A percentile compares a stretch with the other conserved stretches of the same genome.
Evolutionary conservation across 2,888 invertebrate species (phyloP).

Genomic region (Aleiodes alternator): DNA sequence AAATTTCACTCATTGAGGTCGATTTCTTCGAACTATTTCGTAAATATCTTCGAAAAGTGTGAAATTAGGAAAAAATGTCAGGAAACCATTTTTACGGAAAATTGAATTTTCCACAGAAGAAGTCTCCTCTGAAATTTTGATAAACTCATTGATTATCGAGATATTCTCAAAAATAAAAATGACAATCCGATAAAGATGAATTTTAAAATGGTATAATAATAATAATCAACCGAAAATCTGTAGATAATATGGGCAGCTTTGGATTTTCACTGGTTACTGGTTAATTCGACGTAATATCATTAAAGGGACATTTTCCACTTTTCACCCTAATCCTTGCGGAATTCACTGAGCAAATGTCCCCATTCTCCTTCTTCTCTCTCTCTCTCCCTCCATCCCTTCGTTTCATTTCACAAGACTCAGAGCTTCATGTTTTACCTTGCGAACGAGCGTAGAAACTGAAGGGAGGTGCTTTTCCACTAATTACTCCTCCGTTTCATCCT

Average conservation of each 20-base stretch:
- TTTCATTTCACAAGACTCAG: constrained; percentile 52
- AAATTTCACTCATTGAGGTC: too few relatives aligned
- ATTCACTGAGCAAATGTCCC: constrained; percentile 72
- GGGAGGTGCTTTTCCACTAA: constrained; percentile 69
- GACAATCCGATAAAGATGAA: too few relatives aligned
- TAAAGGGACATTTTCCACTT: constrained; percentile 75
- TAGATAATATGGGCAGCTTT: background rate
- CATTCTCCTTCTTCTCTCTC: constrained; percentile 45
- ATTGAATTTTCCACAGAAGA: too few relatives aligned
- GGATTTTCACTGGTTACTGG: constrained; percentile 51
- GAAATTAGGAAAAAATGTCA: too few relatives aligned
- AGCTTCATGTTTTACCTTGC: constrained; percentile 43
- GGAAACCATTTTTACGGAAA: too few relatives aligned
- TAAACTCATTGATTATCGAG: too few relatives aligned
- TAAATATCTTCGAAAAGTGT: too few relatives aligned
- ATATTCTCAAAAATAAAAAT: too few relatives aligned
- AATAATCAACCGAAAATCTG: constrained; percentile 6
- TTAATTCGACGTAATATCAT: constrained; percentile 73
- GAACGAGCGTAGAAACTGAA: constrained; percentile 37
- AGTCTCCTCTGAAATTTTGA: too few relatives aligned
- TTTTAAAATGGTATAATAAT: background rate
- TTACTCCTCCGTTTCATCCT: constrained; percentile 71
- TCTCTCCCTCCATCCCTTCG: constrained; percentile 45
- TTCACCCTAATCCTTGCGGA: constrained; percentile 74
- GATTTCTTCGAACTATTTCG: background rate